These are phyloP conservation scores for Conchocele bisecta DNA, from an alignment of 2,888 invertebrate genomes.

Conservation along the genomic window DNA sequence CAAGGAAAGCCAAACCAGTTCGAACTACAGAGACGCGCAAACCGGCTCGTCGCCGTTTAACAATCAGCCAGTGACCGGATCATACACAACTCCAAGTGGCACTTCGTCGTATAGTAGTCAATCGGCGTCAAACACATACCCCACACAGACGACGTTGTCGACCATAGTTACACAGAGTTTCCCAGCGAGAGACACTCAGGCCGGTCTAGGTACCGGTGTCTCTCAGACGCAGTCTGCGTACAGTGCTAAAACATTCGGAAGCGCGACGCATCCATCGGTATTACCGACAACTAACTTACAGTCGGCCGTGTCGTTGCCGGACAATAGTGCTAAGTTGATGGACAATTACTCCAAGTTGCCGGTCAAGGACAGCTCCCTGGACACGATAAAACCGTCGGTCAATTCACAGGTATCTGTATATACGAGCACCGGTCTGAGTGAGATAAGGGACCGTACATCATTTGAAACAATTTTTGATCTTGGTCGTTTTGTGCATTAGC, in stretches of 20 bases:
- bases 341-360: constrained; percentile 79
- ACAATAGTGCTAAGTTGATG: constrained; percentile 74
- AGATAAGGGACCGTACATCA: too few species aligned
- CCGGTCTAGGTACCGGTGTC: constrained; percentile 52
- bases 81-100: constrained; percentile 36
- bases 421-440: too few species aligned
- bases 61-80: constrained; percentile 34
- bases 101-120: constrained; percentile 23
- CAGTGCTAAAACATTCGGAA: constrained; percentile 67
- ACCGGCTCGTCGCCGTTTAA: constrained; percentile 45
- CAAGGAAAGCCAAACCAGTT: constrained; percentile 30
- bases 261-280: constrained; percentile 18
- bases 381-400: constrained; percentile 60
- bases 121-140: constrained; percentile 32
- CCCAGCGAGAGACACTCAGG: constrained; percentile 15
- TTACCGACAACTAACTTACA: constrained; percentile 60
- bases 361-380: constrained; percentile 73
- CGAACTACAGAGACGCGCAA: constrained; percentile 49
- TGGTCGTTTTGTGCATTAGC: too few species aligned
- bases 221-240: constrained; percentile 71
- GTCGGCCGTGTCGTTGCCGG: constrained; percentile 68
- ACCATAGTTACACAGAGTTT: neutral
- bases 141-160: neutral
- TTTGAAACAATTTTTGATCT: too few species aligned
- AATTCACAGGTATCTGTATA: constrained; percentile 62